Conservation (phyloP, 2,888 invertebrate species). For the Ganaspis brasiliensis region DNA sequence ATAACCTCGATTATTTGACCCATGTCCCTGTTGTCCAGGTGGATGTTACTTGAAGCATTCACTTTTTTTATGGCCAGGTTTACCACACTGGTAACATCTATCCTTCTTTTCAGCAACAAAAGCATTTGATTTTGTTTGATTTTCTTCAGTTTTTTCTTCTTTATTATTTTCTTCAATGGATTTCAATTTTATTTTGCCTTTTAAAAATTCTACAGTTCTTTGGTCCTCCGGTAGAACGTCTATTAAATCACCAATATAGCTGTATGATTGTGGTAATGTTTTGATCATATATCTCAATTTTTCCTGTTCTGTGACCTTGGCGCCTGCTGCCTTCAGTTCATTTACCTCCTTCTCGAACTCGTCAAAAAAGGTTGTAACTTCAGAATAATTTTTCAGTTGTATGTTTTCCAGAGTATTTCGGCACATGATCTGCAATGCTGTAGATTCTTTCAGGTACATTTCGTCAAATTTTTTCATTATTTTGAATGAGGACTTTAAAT, state of each 20-base stretch:
- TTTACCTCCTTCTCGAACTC: constrained; percentile 63
- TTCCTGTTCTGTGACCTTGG: constrained; percentile 58
- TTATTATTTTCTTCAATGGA: constrained; percentile 50
- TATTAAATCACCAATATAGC: constrained; percentile 65
- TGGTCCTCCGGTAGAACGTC: constrained; percentile 62
- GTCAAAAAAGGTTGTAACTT: constrained; percentile 56
- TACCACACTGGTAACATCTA: no score
- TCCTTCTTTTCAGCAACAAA: not conserved
- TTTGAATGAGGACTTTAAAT: constrained; percentile 28
- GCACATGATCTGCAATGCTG: constrained; percentile 56
- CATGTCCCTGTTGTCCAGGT: no score
- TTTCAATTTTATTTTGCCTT: constrained; percentile 60
- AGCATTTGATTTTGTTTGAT: not conserved
- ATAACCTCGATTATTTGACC: no score
- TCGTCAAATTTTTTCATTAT: constrained; percentile 58
- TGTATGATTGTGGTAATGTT: constrained; percentile 62
- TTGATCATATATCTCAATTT: constrained; percentile 66
- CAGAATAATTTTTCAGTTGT: constrained; percentile 55
- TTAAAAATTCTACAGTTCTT: constrained; percentile 65
- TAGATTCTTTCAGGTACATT: constrained; percentile 58
- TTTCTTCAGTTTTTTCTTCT: constrained; percentile 21
- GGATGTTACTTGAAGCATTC: no score
- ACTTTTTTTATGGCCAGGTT: no score
- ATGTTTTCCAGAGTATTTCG: constrained; percentile 54
- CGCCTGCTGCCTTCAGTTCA: constrained; percentile 62